Percentiles rank a stretch among this genome's conserved stretches.
These are phyloP conservation scores for Drosophila testacea DNA, from an alignment of 2,888 invertebrate genomes.

Conservation along the genomic window DNA sequence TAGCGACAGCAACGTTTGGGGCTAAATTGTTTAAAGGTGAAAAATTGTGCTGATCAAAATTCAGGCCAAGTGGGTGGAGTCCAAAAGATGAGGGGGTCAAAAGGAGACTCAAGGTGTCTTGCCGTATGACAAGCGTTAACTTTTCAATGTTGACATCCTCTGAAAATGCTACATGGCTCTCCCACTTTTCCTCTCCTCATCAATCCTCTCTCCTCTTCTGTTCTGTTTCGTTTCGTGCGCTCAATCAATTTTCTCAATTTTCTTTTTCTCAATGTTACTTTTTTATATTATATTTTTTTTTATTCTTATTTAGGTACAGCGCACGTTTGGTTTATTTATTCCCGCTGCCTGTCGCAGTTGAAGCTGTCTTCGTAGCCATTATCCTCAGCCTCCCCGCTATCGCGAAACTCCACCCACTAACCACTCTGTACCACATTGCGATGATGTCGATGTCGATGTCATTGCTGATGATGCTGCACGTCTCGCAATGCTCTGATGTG, in stretches of 20 bases:
- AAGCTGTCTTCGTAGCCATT: constrained; percentile 57
- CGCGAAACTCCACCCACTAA: background rate
- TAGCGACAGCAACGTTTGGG: constrained; percentile 25
- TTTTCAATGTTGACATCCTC: constrained; percentile 58
- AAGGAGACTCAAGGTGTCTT: constrained; percentile 31
- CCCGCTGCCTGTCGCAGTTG: constrained; percentile 48
- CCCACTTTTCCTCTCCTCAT: background rate
- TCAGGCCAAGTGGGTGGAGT: constrained; percentile 26
- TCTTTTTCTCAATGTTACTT: constrained; percentile 36
- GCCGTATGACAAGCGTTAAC: constrained; percentile 63
- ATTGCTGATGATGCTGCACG: constrained; percentile 57
- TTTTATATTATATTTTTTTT: constrained; percentile 21
- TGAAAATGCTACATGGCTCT: constrained; percentile 10
- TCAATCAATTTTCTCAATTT: constrained; percentile 76
- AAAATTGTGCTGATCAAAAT: constrained; percentile 62
- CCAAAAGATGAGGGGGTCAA: background rate
- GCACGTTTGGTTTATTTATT: constrained; percentile 66
- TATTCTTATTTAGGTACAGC: constrained; percentile 38
- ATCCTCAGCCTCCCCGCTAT: constrained; percentile 15
- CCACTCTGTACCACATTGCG: constrained; percentile 7
- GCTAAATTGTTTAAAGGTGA: constrained; percentile 67
- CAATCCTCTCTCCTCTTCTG: background rate
- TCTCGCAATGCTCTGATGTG: constrained; percentile 63
- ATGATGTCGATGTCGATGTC: constrained; percentile 44
- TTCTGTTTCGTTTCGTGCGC: constrained; percentile 48